These are phyloP conservation scores for Brachyistius frenatus DNA, from an alignment of 2,113 vertebrate genomes.

Conservation along the genomic window DNA sequence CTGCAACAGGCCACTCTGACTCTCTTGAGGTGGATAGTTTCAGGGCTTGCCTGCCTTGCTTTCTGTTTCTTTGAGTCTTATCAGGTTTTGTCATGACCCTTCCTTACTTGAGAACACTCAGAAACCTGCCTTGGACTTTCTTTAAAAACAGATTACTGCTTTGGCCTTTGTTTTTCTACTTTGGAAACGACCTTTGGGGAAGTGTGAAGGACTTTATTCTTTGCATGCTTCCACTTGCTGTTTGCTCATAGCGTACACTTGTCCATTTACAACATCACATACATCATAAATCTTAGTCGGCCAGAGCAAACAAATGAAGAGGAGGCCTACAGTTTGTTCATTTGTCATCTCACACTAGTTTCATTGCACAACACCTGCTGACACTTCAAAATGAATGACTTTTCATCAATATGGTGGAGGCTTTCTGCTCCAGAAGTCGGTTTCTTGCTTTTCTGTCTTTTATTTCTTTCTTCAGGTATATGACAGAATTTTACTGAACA, in stretches of 20 bases:
- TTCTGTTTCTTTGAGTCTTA: neutral
- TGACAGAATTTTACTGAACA: neutral
- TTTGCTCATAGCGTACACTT: constrained; percentile 5
- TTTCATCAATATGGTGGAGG: constrained; percentile 24
- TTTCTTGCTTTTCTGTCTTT: neutral
- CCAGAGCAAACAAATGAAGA: constrained; percentile 7
- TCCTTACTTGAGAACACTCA: neutral
- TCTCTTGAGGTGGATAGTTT: neutral
- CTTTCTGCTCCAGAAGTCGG: constrained; percentile 7
- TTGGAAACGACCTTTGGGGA: neutral
- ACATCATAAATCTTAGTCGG: constrained; percentile 18
- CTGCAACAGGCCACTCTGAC: constrained; percentile 2
- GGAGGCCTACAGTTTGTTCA: neutral
- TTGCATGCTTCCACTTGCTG: constrained; percentile 11
- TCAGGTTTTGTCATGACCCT: neutral
- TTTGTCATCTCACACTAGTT: neutral
- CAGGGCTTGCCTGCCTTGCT: neutral
- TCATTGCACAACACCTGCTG: constrained; percentile 3
- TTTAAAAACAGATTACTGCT: neutral
- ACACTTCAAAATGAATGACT: constrained; percentile 3
- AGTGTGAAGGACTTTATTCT: constrained; percentile 9
- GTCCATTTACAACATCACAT: neutral
- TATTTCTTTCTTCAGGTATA: constrained; percentile 4
- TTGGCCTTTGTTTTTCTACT: constrained; percentile 12
- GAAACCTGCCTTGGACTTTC: constrained; percentile 1